A percentile compares a stretch with the other conserved stretches of the same genome.
Conservation (phyloP, 2,113 vertebrate genomes). For the Mus pahari region DNA sequence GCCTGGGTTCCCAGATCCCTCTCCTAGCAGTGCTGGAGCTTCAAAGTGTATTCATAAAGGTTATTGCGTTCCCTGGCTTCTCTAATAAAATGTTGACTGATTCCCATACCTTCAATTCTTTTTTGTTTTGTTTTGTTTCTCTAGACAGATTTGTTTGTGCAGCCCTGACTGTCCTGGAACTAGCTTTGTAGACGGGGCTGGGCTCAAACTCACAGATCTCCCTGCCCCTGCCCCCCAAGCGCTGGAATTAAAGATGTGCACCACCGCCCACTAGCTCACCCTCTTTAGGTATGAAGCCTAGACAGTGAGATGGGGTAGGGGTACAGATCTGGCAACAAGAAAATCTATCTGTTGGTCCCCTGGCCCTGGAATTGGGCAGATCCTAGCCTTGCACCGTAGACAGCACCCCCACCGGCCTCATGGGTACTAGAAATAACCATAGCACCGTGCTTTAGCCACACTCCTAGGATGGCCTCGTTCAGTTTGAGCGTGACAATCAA, state of each 20-base stretch:
- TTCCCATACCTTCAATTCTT: conserved; percentile 48
- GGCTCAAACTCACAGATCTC: neutral
- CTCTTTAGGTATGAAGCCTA: conserved; percentile 39
- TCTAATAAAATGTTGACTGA: conserved; percentile 71
- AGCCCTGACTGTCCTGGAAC: neutral
- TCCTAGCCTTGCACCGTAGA: neutral
- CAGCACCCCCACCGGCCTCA: neutral
- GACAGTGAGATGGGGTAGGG: neutral
- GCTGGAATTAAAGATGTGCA: neutral
- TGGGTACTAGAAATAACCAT: neutral
- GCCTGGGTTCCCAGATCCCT: neutral
- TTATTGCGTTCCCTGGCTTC: conserved; percentile 11
- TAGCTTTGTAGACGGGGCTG: neutral
- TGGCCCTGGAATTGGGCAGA: neutral
- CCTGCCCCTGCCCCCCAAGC: neutral
- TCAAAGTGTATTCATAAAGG: conserved; percentile 28
- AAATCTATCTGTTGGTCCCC: neutral
- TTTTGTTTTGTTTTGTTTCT: neutral
- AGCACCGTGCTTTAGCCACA: neutral
- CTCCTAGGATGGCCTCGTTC: conserved; percentile 34
- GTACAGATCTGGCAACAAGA: neutral
- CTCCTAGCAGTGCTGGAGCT: conserved; percentile 37
- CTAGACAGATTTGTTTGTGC: neutral
- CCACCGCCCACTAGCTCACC: neutral
- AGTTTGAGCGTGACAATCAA: conserved; percentile 21